Evolutionary conservation across 2,797 vertebrate genomes (phyloP).

Genomic region (Dermochelys coriacea): DNA sequence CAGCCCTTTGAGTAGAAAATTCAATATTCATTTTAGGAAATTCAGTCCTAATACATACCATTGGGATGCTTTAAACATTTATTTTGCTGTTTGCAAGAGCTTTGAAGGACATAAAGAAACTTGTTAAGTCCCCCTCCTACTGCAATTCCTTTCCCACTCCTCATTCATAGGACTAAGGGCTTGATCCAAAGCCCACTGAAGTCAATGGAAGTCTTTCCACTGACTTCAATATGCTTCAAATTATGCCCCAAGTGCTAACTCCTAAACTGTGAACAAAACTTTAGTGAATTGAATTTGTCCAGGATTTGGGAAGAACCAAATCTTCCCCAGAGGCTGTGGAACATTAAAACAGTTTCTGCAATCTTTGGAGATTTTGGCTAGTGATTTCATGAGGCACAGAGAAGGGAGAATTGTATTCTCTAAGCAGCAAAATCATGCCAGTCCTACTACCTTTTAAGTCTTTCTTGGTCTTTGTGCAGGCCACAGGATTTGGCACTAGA

Average conservation of each 20-base stretch:
- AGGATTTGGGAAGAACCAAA: background rate
- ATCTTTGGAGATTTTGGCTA: background rate
- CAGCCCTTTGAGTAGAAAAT: background rate
- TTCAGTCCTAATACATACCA: background rate
- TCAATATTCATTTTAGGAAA: conserved; percentile 23
- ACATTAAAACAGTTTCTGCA: background rate
- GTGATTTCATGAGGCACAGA: background rate
- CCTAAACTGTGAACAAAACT: background rate
- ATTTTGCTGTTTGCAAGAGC: conserved; percentile 28
- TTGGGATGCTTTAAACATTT: conserved; percentile 35
- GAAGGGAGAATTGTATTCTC: background rate
- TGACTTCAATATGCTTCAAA: background rate
- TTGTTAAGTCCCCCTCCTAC: background rate
- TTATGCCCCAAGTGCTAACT: background rate
- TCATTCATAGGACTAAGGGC: background rate
- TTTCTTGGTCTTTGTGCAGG: background rate
- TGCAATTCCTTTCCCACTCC: background rate
- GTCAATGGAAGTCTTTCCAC: background rate
- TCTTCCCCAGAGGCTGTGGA: background rate
- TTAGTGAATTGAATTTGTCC: background rate
- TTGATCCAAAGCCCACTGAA: background rate
- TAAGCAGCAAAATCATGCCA: background rate
- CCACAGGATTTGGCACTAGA: background rate
- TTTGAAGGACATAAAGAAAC: conserved; percentile 13
- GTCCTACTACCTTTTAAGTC: background rate